Evolutionary conservation across 2,113 vertebrate species (phyloP).

Genomic region (Rhabdomys dilectus): DNA sequence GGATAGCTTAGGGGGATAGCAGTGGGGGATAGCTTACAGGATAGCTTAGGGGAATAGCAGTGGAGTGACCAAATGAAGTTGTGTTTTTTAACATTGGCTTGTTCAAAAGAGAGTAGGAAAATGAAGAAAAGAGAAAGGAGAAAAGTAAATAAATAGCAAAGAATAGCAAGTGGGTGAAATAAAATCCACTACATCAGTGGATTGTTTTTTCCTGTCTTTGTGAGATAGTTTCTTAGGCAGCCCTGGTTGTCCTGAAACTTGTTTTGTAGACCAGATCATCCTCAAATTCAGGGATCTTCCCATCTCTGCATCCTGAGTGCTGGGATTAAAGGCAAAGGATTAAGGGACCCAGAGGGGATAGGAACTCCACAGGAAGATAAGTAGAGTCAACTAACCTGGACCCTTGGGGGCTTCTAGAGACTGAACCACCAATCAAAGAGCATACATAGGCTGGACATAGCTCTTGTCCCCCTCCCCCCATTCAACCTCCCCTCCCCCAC

Average conservation of each 20-base stretch:
- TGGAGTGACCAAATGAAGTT: not conserved
- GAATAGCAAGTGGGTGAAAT: not conserved
- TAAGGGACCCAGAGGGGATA: no score
- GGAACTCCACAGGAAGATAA: no score
- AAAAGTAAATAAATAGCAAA: not conserved
- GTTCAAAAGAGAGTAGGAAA: slow-evolving; percentile 11
- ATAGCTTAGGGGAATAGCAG: not conserved
- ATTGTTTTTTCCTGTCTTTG: not conserved
- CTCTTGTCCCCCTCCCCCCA: no score
- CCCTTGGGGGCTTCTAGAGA: no score
- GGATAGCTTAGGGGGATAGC: not conserved
- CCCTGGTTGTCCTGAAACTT: not conserved
- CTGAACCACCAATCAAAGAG: no score
- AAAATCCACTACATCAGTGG: not conserved
- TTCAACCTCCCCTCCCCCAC: no score
- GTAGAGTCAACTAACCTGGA: no score
- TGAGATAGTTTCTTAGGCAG: not conserved
- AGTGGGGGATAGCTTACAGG: not conserved
- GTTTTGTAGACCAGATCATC: no score
- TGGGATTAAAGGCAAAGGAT: not conserved
- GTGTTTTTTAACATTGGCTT: not conserved
- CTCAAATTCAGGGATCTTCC: not conserved
- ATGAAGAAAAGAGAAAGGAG: not conserved
- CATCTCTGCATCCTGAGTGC: not conserved
- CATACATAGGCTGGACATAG: no score